Base-by-base conservation (phyloP, 2,113 vertebrate species). In the Rhinolophus ferrumequinum region DNA sequence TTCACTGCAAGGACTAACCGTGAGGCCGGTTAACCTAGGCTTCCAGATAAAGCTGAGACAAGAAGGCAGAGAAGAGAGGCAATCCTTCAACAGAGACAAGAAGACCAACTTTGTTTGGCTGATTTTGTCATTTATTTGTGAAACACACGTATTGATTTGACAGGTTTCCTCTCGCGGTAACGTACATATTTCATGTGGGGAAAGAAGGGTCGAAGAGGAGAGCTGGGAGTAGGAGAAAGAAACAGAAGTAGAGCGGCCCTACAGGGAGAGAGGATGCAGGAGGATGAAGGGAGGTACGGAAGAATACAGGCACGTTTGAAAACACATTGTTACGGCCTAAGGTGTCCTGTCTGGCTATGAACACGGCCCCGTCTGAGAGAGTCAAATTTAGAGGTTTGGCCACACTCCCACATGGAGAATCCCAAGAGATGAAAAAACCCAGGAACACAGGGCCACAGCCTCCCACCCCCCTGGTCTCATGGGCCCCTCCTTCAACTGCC, bases 51-150 rank as follows among this genome's bases (percentile, higher is more conserved):
- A 81, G 81, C 88, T n/a, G 67, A 90, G 73, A 50, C 30, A 33
- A 76, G 79, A 62, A 52, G n/a, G 79, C 58, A 60, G 33, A 88
- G 69, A 84, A 83, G 21, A 41, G 50, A 79, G 52, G 81, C 50
- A 66, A 8, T 64, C 54, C 96, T 93, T 85, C 50, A 95, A 97
- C 28, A 95, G 81, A 97, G 72, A 98, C 96, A 79, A 97, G 66
- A 96, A 72, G 95, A 96, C 91, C 90, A 75, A 62, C 56, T 94
- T 64, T 35, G 80, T 89, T 95, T 87, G 91, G 85, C 94, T 97
- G 56, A 50, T 93, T 88, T 58, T 50, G 54, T 96, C 69, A 88
- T 97, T 97, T 96, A 95, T 97, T 97, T 94, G 91, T 93, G 85
- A 94, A 93, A 88, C 41, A 90, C 33, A 19, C 33, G 62, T 79